phyloP scores from a whole-genome alignment of 2,113 vertebrate species.

The Pseudorhombus dupliciocellatus region DNA sequence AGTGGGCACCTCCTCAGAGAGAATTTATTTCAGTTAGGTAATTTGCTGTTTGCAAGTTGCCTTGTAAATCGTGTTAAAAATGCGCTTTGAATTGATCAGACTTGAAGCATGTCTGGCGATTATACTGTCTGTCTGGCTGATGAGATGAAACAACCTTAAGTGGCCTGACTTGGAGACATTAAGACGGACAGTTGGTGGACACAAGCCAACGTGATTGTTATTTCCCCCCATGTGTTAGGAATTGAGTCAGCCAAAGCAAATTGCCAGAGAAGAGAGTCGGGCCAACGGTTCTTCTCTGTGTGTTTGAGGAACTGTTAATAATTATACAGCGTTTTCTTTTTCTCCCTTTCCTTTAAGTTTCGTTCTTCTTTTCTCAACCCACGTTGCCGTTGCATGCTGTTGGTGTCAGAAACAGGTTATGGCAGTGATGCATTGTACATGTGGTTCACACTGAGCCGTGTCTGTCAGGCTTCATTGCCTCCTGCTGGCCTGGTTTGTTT shows the following conservation, averaged over 20 bases:
- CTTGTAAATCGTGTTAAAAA: slow-evolving; percentile 34
- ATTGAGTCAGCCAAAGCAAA: slow-evolving; percentile 12
- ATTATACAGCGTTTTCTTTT: no score
- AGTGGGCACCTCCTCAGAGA: slow-evolving; percentile 2
- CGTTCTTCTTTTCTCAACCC: neutral
- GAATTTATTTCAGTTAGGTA: neutral
- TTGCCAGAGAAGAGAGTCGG: slow-evolving; percentile 9
- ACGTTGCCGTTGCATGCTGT: no score
- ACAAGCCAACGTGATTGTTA: slow-evolving; percentile 11
- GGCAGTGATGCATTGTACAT: no score
- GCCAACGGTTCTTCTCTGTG: neutral
- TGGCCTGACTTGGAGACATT: slow-evolving; percentile 29
- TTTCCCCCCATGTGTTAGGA: neutral
- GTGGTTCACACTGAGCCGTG: no score
- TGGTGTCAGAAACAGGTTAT: neutral
- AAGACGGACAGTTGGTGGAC: slow-evolving; percentile 27
- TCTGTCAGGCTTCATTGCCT: no score
- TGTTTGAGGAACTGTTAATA: no score
- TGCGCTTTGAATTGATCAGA: slow-evolving; percentile 35
- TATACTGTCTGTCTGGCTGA: slow-evolving; percentile 33
- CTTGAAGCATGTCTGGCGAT: slow-evolving; percentile 15
- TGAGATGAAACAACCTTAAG: slow-evolving; percentile 32
- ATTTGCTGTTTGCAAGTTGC: slow-evolving; percentile 23
- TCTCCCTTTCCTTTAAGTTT: neutral
- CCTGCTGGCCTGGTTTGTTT: no score